Conservation (phyloP, 2,113 vertebrate genomes). For the Puffinus mauretanicus region DNA sequence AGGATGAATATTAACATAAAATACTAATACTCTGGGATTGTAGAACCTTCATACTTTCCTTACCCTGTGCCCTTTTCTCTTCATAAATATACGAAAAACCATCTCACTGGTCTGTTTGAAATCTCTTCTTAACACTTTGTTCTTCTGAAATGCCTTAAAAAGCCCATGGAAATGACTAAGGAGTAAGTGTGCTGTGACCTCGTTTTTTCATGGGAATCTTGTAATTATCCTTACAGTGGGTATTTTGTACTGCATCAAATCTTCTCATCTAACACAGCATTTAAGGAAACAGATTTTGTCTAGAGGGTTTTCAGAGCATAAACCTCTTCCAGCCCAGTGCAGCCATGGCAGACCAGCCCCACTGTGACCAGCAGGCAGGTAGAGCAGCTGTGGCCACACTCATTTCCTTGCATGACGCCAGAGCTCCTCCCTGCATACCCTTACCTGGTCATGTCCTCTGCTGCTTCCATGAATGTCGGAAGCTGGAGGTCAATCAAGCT, state of each 20-base stretch:
- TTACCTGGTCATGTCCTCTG: neutral
- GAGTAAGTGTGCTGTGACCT: neutral
- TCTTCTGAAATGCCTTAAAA: neutral
- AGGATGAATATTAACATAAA: constrained; percentile 21
- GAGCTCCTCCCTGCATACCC: neutral
- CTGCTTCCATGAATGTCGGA: neutral
- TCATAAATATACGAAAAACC: neutral
- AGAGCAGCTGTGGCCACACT: neutral
- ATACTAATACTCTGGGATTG: neutral
- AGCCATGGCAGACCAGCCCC: neutral
- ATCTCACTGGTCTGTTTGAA: neutral
- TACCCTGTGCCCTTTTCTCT: neutral
- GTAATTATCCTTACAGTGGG: neutral
- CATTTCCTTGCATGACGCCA: neutral
- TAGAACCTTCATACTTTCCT: neutral
- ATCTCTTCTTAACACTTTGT: neutral
- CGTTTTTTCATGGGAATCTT: neutral
- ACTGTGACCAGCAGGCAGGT: neutral
- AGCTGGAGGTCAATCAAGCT: neutral
- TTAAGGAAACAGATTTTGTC: constrained; percentile 1
- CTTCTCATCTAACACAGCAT: neutral
- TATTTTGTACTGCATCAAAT: neutral
- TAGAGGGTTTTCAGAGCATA: neutral
- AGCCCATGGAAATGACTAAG: neutral
- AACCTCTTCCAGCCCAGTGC: neutral